These are phyloP conservation scores for Mormyrops boulengeri DNA, from an alignment of 2,797 vertebrate species.

Conservation along the genomic window DNA sequence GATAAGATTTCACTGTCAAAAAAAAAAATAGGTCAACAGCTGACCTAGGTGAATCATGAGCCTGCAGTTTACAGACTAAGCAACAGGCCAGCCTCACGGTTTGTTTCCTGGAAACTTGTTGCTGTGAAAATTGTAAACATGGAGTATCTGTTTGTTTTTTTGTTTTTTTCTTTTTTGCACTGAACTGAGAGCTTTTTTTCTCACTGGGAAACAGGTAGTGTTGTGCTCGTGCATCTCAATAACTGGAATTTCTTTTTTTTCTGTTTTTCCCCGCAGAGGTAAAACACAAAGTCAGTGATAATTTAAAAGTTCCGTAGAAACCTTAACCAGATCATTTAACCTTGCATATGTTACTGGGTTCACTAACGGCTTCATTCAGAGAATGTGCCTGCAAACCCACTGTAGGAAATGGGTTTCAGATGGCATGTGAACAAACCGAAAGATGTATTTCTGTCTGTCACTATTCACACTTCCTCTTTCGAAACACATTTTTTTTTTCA, in stretches of 20 bases:
- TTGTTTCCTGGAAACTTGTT: constrained; percentile 51
- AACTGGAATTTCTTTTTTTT: not conserved
- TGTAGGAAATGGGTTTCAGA: not conserved
- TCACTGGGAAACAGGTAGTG: not conserved
- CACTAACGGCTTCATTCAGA: not conserved
- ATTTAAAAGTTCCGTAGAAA: not conserved
- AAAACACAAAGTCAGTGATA: not conserved
- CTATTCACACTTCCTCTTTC: constrained; percentile 9
- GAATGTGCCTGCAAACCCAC: not conserved
- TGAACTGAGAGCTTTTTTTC: not conserved
- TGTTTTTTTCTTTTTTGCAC: not conserved
- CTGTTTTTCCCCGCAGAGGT: not conserved
- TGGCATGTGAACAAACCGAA: not conserved
- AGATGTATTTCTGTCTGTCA: not conserved
- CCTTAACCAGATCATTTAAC: not conserved
- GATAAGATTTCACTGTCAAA: not conserved
- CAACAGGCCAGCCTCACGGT: constrained; percentile 43
- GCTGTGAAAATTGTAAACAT: constrained; percentile 44
- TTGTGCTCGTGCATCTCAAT: not conserved
- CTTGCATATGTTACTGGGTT: not conserved
- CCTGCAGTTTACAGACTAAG: constrained; percentile 51
- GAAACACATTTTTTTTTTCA: not conserved
- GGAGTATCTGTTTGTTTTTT: constrained; percentile 42
- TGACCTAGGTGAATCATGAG: constrained; percentile 51
- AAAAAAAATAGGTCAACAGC: constrained; percentile 50